Percentiles rank a stretch among this genome's conserved stretches.
These are phyloP conservation scores for Caenorhabditis imperialis DNA, from an alignment of 2,888 invertebrate genomes.

Conservation along the genomic window DNA sequence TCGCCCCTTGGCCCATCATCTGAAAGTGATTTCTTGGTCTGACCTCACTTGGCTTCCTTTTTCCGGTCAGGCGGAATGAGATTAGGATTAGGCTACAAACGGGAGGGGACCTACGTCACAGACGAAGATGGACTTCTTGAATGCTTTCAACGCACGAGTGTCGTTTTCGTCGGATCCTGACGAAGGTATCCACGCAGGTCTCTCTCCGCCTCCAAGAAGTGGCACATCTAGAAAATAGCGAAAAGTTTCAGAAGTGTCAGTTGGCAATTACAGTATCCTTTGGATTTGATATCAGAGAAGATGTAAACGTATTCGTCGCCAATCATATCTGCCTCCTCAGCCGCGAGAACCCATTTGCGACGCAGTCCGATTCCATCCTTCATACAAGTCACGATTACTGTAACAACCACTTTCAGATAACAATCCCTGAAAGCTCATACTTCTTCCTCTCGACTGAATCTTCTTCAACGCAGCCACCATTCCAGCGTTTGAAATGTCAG, in stretches of 20 bases:
- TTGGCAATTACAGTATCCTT: slow-evolving; percentile 55
- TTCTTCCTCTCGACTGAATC: slow-evolving; percentile 44
- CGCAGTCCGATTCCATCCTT: slow-evolving; percentile 42
- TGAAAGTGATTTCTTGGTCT: slow-evolving; percentile 6
- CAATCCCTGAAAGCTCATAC: slow-evolving; percentile 7
- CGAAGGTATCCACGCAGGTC: slow-evolving; percentile 27
- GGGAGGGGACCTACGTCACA: slow-evolving; percentile 39
- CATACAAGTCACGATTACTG: slow-evolving; percentile 52
- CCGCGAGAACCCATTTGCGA: slow-evolving; percentile 51
- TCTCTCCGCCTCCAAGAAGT: slow-evolving; percentile 17
- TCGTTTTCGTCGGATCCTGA: slow-evolving; percentile 40
- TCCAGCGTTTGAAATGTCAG: slow-evolving; percentile 35
- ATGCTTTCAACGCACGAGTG: slow-evolving; percentile 39
- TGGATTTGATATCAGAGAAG: slow-evolving; percentile 62
- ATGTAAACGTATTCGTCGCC: slow-evolving; percentile 72
- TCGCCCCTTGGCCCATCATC: slow-evolving; percentile 50
- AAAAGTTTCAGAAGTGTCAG: too few species aligned
- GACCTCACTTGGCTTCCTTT: slow-evolving; percentile 20
- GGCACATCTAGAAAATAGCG: slow-evolving; percentile 23
- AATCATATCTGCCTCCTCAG: slow-evolving; percentile 57
- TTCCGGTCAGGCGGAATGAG: slow-evolving; percentile 26
- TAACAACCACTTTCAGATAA: background rate
- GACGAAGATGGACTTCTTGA: slow-evolving; percentile 45
- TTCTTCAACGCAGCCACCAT: slow-evolving; percentile 39
- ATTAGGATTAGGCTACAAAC: slow-evolving; percentile 25